Evolutionary conservation across 2,888 invertebrate species (phyloP).

Genomic region (Lissocephala sabroskyi): DNA sequence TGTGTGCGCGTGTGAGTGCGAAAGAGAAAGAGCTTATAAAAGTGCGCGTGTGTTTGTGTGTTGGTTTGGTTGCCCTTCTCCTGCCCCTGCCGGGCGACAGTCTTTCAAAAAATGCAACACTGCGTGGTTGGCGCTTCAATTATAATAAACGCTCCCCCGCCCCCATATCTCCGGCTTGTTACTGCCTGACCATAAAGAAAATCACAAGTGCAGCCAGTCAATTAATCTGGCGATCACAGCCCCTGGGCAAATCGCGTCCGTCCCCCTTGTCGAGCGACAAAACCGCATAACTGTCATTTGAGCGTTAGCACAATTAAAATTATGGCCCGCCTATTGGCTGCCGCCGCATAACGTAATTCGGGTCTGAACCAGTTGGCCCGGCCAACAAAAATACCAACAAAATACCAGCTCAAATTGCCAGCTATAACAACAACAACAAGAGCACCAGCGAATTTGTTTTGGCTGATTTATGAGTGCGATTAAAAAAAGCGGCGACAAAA

Average conservation of each 20-base stretch:
- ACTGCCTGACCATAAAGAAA: too few relatives aligned
- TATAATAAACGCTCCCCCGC: too few relatives aligned
- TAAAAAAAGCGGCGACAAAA: constrained; percentile 40
- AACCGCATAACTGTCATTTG: constrained; percentile 2
- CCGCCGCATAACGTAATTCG: constrained; percentile 16
- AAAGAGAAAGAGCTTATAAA: constrained; percentile 9
- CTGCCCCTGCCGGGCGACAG: too few relatives aligned
- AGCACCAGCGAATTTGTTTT: constrained; percentile 1
- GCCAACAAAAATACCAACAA: background rate
- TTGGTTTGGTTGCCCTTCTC: background rate
- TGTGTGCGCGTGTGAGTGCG: constrained; percentile 1
- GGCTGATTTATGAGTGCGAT: constrained; percentile 52
- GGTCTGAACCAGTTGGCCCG: constrained; percentile 24
- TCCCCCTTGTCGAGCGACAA: too few relatives aligned
- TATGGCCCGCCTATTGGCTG: constrained; percentile 8
- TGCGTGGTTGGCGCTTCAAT: too few relatives aligned
- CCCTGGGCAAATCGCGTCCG: too few relatives aligned
- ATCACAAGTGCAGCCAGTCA: too few relatives aligned
- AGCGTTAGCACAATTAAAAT: constrained; percentile 21
- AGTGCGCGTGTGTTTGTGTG: background rate
- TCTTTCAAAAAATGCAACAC: too few relatives aligned
- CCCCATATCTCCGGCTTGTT: too few relatives aligned
- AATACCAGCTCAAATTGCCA: too few relatives aligned
- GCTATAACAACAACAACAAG: constrained; percentile 3
- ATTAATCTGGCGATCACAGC: too few relatives aligned